Percentiles rank a stretch among this genome's conserved stretches.
Conservation (phyloP, 2,113 vertebrate species). For the Nannospalax galili region DNA sequence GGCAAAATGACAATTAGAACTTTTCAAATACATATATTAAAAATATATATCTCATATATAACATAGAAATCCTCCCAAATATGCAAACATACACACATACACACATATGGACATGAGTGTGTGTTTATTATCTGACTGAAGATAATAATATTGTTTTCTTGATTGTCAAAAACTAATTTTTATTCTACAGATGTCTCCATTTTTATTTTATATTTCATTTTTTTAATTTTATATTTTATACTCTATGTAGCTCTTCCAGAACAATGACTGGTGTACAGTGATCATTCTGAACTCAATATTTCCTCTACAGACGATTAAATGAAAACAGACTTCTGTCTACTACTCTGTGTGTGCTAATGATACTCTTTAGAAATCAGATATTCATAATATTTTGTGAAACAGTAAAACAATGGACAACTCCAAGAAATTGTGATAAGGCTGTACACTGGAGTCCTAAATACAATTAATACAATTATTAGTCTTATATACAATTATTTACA, state of each 20-base stretch:
- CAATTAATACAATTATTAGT: no score
- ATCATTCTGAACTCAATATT: not conserved
- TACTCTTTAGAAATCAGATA: not conserved
- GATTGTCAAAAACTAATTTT: not conserved
- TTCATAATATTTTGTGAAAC: conserved; percentile 2
- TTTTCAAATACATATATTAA: not conserved
- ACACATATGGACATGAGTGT: not conserved
- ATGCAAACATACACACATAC: not conserved
- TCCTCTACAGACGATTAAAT: not conserved
- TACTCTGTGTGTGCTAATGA: not conserved
- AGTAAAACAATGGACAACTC: not conserved
- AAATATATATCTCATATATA: no score
- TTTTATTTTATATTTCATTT: no score
- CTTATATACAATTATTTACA: not conserved
- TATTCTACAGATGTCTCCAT: not conserved
- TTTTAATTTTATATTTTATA: not conserved
- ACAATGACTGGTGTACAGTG: not conserved
- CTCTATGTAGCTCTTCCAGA: not conserved
- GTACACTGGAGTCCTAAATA: not conserved
- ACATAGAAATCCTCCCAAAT: no score
- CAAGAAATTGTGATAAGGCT: not conserved
- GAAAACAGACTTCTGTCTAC: not conserved
- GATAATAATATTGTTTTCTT: not conserved
- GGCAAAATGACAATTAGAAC: not conserved
- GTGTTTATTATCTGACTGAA: not conserved